Evolutionary conservation across 2,888 invertebrate species (phyloP).

Genomic region (Eumerus sabulonum): DNA sequence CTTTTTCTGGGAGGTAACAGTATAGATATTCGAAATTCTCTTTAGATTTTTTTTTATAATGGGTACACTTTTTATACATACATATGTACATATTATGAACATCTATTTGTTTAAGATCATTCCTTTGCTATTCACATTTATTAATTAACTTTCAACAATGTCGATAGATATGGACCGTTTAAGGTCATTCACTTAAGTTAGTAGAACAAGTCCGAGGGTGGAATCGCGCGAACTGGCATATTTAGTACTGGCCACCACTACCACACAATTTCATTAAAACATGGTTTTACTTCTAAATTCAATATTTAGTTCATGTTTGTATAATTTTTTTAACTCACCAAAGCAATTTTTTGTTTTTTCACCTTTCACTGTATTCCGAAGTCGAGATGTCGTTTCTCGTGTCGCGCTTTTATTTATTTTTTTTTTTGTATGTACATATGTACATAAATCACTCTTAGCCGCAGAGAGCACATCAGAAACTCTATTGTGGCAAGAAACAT

Average conservation of each 20-base stretch:
- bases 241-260: too few relatives aligned
- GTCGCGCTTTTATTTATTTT: slow-evolving; percentile 63
- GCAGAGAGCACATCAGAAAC: slow-evolving; percentile 48
- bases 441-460: slow-evolving; percentile 54
- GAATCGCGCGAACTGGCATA: neutral
- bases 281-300: too few relatives aligned
- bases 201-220: neutral
- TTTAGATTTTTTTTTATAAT: neutral
- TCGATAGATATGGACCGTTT: too few relatives aligned
- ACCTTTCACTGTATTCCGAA: slow-evolving; percentile 38
- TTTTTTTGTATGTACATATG: slow-evolving; percentile 59
- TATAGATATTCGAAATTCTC: slow-evolving; percentile 9
- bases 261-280: too few relatives aligned
- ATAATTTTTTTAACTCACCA: slow-evolving; percentile 43
- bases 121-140: too few relatives aligned
- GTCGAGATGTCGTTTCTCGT: slow-evolving; percentile 52
- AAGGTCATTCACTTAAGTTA: neutral
- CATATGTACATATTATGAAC: too few relatives aligned
- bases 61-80: slow-evolving; percentile 43
- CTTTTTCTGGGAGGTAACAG: neutral
- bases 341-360: slow-evolving; percentile 31
- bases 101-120: slow-evolving; percentile 19
- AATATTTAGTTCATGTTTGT: neutral
- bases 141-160: too few relatives aligned
- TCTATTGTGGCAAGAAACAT: slow-evolving; percentile 38